phyloP scores from a whole-genome alignment of 2,797 vertebrate species.

The Lagodon rhomboides region DNA sequence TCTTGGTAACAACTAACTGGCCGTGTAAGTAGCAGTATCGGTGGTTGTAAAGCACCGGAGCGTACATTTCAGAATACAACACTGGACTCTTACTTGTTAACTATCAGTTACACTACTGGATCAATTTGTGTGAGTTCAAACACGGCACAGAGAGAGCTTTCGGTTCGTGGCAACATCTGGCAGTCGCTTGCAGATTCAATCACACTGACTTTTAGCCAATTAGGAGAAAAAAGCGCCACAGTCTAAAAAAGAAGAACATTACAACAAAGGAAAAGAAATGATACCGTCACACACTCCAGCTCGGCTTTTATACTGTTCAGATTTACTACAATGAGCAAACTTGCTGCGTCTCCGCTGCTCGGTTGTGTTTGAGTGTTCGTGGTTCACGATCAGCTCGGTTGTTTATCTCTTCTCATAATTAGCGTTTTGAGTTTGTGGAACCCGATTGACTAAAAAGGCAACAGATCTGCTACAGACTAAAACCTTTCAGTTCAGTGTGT shows the following conservation, averaged over 20 bases:
- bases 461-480: neutral
- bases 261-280: slow-evolving; percentile 32
- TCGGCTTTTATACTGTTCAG: neutral
- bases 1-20: neutral
- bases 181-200: slow-evolving; percentile 36
- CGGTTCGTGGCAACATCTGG: slow-evolving; percentile 25
- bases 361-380: slow-evolving; percentile 1
- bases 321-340: slow-evolving; percentile 23
- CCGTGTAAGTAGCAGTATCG: neutral
- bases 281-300: neutral
- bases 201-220: slow-evolving; percentile 35
- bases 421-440: neutral
- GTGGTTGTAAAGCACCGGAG: neutral
- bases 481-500: neutral
- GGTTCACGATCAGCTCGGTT: neutral
- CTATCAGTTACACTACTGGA: neutral
- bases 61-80: neutral
- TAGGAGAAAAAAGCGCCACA: slow-evolving; percentile 19
- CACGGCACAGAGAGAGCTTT: slow-evolving; percentile 23
- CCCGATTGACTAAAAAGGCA: slow-evolving; percentile 25
- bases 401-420: slow-evolving; percentile 40
- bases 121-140: slow-evolving; percentile 2
- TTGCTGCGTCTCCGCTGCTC: slow-evolving; percentile 20
- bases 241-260: slow-evolving; percentile 12
- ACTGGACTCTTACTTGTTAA: neutral